A percentile compares a stretch with the other conserved stretches of the same genome.
Evolutionary conservation across 2,113 vertebrate genomes (phyloP).

Genomic region (Nanorana parkeri): DNA sequence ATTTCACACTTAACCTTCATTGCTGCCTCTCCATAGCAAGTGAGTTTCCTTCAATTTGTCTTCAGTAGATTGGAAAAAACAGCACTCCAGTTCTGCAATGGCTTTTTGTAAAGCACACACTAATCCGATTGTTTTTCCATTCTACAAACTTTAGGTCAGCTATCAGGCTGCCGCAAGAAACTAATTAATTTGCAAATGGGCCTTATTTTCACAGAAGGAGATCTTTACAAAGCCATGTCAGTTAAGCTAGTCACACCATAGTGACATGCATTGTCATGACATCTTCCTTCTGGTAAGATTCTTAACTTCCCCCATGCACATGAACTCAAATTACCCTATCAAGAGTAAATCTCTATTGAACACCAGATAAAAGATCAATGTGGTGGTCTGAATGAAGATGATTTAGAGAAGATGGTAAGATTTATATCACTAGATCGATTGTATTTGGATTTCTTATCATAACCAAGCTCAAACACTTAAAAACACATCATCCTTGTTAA

Average conservation of each 20-base stretch:
- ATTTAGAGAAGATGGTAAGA: constrained; percentile 67
- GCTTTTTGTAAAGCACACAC: constrained; percentile 77
- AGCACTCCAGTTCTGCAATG: constrained; percentile 69
- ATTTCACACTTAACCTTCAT: constrained; percentile 85
- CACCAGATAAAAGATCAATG: constrained; percentile 64
- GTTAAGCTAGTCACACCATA: constrained; percentile 73
- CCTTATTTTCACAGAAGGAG: constrained; percentile 79
- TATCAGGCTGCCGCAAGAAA: constrained; percentile 81
- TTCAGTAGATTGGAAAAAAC: constrained; percentile 75
- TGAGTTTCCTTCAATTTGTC: constrained; percentile 76
- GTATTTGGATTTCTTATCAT: too few relatives aligned
- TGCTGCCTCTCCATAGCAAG: constrained; percentile 73
- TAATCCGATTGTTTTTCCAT: constrained; percentile 85
- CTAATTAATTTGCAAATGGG: constrained; percentile 86
- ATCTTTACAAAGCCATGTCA: constrained; percentile 79
- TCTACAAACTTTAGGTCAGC: constrained; percentile 82
- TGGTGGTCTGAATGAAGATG: constrained; percentile 69
- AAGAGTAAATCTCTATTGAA: constrained; percentile 74
- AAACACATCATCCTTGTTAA: too few relatives aligned
- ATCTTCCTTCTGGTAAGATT: constrained; percentile 73
- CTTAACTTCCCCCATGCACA: constrained; percentile 75
- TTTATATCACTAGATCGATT: background rate
- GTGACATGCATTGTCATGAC: constrained; percentile 77
- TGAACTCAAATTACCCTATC: constrained; percentile 76
- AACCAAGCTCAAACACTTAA: too few relatives aligned